These are phyloP conservation scores for Pseudochaenichthys georgianus DNA, from an alignment of 2,797 vertebrate genomes.

Conservation along the genomic window DNA sequence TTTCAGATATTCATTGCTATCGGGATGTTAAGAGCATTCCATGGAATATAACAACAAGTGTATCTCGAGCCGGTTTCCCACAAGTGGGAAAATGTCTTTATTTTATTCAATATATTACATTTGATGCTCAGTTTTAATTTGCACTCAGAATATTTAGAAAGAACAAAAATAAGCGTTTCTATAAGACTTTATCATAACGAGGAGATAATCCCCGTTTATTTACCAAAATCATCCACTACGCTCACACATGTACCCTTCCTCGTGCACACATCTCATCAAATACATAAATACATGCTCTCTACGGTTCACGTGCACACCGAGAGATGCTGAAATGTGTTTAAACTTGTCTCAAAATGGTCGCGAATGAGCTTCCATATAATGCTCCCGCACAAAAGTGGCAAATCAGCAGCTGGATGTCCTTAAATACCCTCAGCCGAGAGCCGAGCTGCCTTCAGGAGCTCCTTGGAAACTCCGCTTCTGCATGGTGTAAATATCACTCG, in stretches of 20 bases:
- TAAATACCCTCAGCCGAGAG: conserved; percentile 59
- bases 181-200: not conserved
- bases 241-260: not conserved
- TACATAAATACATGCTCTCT: not conserved
- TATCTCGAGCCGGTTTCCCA: not conserved
- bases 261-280: not conserved
- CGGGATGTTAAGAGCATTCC: no score
- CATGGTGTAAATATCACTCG: conserved; percentile 9
- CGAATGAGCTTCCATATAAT: not conserved
- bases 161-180: no score
- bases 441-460: conserved; percentile 49
- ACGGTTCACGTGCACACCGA: not conserved
- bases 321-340: not conserved
- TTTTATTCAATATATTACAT: no score
- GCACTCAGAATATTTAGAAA: no score
- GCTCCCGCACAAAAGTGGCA: conserved; percentile 20
- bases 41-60: no score
- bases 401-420: conserved; percentile 55
- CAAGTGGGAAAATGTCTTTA: no score
- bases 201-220: not conserved
- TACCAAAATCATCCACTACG: not conserved
- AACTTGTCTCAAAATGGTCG: not conserved
- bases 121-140: no score
- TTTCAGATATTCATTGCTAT: no score
- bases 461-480: conserved; percentile 30